A percentile compares a stretch with the other conserved stretches of the same genome.
phyloP scores from a whole-genome alignment of 2,888 invertebrate species.

The Pristionchus fissidentatus region DNA sequence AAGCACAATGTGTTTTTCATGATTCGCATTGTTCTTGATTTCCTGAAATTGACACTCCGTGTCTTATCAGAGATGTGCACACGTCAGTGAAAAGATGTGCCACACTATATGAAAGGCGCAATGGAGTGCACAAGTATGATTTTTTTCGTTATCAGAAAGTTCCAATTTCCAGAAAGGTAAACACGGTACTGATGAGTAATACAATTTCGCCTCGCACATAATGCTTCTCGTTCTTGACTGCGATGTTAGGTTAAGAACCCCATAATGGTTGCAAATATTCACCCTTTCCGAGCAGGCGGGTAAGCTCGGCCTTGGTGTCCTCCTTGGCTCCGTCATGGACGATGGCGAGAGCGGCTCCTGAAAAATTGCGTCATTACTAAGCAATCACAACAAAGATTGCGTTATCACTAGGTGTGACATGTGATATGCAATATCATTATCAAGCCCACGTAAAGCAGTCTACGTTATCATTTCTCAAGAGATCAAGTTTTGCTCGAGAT shows the following conservation, averaged over 20 bases:
- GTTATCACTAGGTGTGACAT: not conserved
- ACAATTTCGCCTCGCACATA: not conserved
- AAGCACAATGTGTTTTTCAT: too few relatives aligned
- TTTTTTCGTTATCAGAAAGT: too few relatives aligned
- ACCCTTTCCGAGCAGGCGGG: slow-evolving; percentile 13
- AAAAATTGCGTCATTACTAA: not conserved
- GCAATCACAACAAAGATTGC: too few relatives aligned
- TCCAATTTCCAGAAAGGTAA: not conserved
- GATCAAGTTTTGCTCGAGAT: not conserved
- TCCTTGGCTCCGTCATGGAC: slow-evolving; percentile 40
- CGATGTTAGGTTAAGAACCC: not conserved
- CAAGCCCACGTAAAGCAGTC: not conserved
- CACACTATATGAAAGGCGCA: too few relatives aligned
- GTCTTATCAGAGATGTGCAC: too few relatives aligned
- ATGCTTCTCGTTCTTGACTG: not conserved
- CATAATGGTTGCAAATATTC: not conserved
- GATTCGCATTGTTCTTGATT: too few relatives aligned
- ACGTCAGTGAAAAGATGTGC: too few relatives aligned
- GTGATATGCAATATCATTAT: not conserved
- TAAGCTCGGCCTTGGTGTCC: slow-evolving; percentile 19
- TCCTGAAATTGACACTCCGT: too few relatives aligned
- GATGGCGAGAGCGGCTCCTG: slow-evolving; percentile 36
- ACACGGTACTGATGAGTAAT: not conserved
- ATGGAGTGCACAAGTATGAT: too few relatives aligned
- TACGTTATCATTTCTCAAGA: too few relatives aligned